A percentile compares a stretch with the other conserved stretches of the same genome.
These are phyloP conservation scores for Rhingia rostrata DNA, from an alignment of 2,888 invertebrate species.

Conservation along the genomic window DNA sequence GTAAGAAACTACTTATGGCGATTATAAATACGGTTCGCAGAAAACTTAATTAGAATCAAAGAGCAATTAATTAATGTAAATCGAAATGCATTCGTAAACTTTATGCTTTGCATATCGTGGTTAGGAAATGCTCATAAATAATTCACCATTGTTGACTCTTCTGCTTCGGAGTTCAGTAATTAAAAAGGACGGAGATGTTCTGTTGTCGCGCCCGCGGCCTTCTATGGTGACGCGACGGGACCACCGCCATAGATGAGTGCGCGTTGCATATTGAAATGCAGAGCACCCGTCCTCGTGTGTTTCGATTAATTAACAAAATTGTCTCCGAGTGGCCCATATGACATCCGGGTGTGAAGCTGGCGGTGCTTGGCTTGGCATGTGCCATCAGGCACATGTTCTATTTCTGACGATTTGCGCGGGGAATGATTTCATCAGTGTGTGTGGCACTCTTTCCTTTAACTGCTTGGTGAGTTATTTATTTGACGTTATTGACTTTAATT, in stretches of 20 bases:
- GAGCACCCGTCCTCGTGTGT: conserved; percentile 66
- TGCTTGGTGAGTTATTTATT: conserved; percentile 56
- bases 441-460: conserved; percentile 19
- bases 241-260: conserved; percentile 51
- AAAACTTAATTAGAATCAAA: conserved; percentile 56
- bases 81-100: conserved; percentile 61
- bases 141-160: conserved; percentile 60
- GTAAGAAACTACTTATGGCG: conserved; percentile 6
- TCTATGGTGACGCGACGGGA: conserved; percentile 38
- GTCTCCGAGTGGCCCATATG: conserved; percentile 68
- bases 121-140: conserved; percentile 63
- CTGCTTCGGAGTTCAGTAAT: conserved; percentile 41
- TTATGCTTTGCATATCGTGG: conserved; percentile 61
- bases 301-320: conserved; percentile 72
- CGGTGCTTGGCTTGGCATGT: conserved; percentile 69
- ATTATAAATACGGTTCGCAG: neutral
- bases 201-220: conserved; percentile 43
- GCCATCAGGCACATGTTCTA: conserved; percentile 35
- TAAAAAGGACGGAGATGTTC: conserved; percentile 65
- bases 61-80: conserved; percentile 65
- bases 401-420: neutral
- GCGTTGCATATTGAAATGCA: conserved; percentile 53
- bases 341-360: conserved; percentile 66
- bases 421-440: conserved; percentile 29
- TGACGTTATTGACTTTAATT: conserved; percentile 53